A percentile compares a stretch with the other conserved stretches of the same genome.
Evolutionary conservation across 2,113 vertebrate species (phyloP).

Genomic region (Hoplias malabaricus): DNA sequence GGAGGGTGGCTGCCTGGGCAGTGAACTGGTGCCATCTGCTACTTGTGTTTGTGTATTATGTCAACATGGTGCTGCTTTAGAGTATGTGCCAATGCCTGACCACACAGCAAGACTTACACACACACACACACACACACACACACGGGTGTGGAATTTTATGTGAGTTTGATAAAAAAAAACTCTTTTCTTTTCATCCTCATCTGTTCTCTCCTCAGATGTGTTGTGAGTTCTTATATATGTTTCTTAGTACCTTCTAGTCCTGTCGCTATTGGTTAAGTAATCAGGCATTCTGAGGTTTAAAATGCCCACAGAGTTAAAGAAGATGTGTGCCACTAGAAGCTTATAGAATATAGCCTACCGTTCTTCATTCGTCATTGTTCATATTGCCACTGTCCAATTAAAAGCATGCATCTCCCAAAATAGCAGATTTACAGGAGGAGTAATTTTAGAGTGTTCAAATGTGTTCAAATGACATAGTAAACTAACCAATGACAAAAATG

Average conservation of each 20-base stretch:
- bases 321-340: no score
- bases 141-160: neutral
- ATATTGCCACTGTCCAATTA: no score
- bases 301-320: neutral
- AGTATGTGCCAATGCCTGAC: neutral
- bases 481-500: no score
- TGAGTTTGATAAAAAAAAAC: neutral
- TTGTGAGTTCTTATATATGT: neutral
- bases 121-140: no score
- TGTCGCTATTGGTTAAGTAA: neutral
- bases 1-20: constrained; percentile 16
- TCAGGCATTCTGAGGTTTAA: neutral
- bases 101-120: constrained; percentile 22
- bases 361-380: no score
- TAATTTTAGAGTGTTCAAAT: no score
- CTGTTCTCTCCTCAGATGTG: neutral
- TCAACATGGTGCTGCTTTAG: constrained; percentile 6
- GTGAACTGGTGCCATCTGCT: constrained; percentile 48
- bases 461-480: no score
- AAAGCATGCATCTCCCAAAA: no score
- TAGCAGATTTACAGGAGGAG: no score
- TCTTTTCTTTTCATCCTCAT: neutral
- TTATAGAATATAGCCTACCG: no score
- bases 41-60: constrained; percentile 32
- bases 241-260: constrained; percentile 7